Percentiles rank a stretch among this genome's conserved stretches.
These are phyloP conservation scores for Pelodytes ibericus DNA, from an alignment of 2,797 vertebrate species.

Conservation along the genomic window DNA sequence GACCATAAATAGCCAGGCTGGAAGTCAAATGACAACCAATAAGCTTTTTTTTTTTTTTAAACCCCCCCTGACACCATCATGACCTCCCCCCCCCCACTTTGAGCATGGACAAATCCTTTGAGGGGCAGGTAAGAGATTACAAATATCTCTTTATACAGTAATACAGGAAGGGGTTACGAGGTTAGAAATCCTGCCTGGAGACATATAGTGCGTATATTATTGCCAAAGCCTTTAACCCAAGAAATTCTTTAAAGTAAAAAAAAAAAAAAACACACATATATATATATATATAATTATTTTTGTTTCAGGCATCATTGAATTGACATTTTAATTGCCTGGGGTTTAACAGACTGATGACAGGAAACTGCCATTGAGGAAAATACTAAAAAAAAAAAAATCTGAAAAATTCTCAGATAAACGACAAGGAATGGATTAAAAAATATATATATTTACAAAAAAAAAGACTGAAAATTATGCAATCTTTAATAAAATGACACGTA, in stretches of 20 bases:
- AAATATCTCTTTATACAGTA: background rate
- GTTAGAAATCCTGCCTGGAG: background rate
- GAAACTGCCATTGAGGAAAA: no score
- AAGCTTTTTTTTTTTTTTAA: background rate
- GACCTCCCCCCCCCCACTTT: background rate
- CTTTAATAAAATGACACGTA: no score
- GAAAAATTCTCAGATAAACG: no score
- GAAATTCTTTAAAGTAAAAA: background rate
- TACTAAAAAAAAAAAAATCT: no score
- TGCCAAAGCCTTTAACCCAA: background rate
- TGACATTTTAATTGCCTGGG: no score
- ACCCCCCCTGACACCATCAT: background rate
- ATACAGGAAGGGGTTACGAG: background rate
- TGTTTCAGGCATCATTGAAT: background rate
- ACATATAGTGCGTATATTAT: no score
- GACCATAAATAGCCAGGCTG: background rate
- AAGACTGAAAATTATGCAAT: no score
- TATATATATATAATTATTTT: background rate
- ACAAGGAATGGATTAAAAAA: no score
- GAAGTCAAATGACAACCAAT: background rate
- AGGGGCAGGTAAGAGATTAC: no score
- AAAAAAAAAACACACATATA: background rate
- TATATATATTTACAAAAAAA: no score
- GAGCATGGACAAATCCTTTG: background rate
- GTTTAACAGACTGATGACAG: no score